Evolutionary conservation across 2,113 vertebrate species (phyloP).

Genomic region (Xiphophorus hellerii): DNA sequence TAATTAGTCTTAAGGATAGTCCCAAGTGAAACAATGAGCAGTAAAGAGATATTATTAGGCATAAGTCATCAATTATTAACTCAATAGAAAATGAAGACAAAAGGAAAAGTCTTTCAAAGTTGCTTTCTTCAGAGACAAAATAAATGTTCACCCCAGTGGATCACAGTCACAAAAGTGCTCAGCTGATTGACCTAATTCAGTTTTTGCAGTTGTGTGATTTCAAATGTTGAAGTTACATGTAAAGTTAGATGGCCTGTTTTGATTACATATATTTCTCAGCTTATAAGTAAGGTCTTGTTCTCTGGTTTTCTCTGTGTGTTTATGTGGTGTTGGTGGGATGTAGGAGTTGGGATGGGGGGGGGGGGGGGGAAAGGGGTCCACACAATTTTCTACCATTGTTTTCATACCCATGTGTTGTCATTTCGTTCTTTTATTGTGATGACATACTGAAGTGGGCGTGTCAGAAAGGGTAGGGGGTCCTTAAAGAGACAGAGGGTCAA

Average conservation of each 20-base stretch:
- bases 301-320: not conserved
- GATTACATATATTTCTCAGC: not conserved
- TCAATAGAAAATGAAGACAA: conserved; percentile 56
- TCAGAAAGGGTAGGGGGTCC: too few species aligned
- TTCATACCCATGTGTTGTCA: not conserved
- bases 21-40: conserved; percentile 70
- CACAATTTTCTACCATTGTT: not conserved
- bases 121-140: conserved; percentile 56
- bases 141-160: conserved; percentile 47
- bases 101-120: conserved; percentile 45
- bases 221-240: conserved; percentile 38
- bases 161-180: conserved; percentile 37
- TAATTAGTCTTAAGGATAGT: conserved; percentile 70
- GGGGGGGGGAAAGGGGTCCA: too few species aligned
- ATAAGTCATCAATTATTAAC: conserved; percentile 74
- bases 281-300: not conserved
- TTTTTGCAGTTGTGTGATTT: conserved; percentile 34
- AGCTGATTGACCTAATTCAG: conserved; percentile 53
- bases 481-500: too few species aligned
- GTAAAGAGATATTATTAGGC: conserved; percentile 67
- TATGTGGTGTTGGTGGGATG: too few species aligned
- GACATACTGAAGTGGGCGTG: too few species aligned
- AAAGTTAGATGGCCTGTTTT: conserved; percentile 24
- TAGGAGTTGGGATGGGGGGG: too few species aligned
- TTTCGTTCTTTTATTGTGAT: not conserved